Conservation (phyloP, 2,797 vertebrate species). For the Tadarida brasiliensis region DNA sequence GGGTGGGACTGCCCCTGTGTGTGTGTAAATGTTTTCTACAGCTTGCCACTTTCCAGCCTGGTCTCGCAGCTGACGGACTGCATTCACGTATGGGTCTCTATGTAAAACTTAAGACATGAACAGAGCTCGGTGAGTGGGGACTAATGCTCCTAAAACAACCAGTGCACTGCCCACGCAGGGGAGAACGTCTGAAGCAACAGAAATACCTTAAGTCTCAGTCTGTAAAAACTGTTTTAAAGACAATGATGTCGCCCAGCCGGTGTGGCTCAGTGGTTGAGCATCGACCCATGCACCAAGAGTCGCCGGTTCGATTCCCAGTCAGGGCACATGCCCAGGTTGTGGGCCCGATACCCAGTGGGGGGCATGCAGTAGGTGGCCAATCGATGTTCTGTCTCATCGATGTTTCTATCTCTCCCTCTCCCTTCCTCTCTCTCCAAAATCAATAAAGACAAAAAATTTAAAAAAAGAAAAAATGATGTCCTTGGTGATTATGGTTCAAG, state of each 20-base stretch:
- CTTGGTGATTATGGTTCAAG: constrained; percentile 43
- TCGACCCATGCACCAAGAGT: no score
- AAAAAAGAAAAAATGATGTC: no score
- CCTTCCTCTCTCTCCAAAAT: no score
- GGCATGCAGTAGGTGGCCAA: no score
- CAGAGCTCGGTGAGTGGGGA: constrained; percentile 68
- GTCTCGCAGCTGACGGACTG: not conserved
- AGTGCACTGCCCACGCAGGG: constrained; percentile 83
- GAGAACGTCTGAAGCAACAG: constrained; percentile 71
- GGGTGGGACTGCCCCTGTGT: constrained; percentile 42
- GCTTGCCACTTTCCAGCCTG: constrained; percentile 61
- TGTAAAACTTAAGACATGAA: constrained; percentile 80
- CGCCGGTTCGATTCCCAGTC: no score
- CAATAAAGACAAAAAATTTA: no score
- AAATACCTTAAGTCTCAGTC: constrained; percentile 66
- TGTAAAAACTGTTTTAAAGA: constrained; percentile 72
- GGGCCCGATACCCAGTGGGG: no score
- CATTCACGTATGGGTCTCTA: constrained; percentile 67
- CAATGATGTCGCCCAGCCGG: constrained; percentile 56
- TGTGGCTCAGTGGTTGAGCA: no score
- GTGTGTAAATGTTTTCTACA: constrained; percentile 56
- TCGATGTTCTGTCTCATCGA: no score
- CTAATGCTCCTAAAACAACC: constrained; percentile 77
- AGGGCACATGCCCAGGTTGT: no score
- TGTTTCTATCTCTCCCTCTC: no score